A percentile compares a stretch with the other conserved stretches of the same genome.
Conservation (phyloP, 35 echinoderm and acorn worm species). For the Patiria miniata region DNA sequence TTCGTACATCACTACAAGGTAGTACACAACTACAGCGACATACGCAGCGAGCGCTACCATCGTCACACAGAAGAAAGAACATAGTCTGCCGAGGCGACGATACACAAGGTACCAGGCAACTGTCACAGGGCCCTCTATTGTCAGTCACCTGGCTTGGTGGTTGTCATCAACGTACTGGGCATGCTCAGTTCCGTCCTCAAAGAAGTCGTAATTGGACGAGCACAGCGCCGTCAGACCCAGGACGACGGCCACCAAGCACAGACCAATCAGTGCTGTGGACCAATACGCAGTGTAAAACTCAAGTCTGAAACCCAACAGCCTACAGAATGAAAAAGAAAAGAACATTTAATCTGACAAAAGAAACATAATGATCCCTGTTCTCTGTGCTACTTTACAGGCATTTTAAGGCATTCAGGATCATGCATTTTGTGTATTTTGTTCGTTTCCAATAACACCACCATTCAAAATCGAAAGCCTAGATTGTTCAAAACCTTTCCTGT, state of each 20-base stretch:
- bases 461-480: no score
- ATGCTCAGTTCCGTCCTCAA: constrained; percentile 18
- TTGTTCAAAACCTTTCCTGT: no score
- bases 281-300: constrained; percentile 63
- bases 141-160: constrained; percentile 11
- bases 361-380: no score
- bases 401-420: no score
- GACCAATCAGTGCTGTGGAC: constrained; percentile 56
- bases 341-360: neutral
- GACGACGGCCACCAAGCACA: constrained; percentile 54
- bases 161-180: constrained; percentile 6
- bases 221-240: constrained; percentile 49
- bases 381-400: no score
- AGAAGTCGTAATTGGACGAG: constrained; percentile 33
- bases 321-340: constrained; percentile 28
- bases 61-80: neutral
- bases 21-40: neutral
- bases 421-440: no score
- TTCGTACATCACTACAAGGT: constrained; percentile 4
- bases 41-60: neutral
- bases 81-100: neutral
- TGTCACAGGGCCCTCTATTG: constrained; percentile 5
- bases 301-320: constrained; percentile 62
- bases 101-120: neutral
- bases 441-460: no score